Evolutionary conservation across 1,140 invertebrate species (phyloP), one percentile per base, ranked within the genome.

Genomic region (Panagrolaimus sp.): DNA sequence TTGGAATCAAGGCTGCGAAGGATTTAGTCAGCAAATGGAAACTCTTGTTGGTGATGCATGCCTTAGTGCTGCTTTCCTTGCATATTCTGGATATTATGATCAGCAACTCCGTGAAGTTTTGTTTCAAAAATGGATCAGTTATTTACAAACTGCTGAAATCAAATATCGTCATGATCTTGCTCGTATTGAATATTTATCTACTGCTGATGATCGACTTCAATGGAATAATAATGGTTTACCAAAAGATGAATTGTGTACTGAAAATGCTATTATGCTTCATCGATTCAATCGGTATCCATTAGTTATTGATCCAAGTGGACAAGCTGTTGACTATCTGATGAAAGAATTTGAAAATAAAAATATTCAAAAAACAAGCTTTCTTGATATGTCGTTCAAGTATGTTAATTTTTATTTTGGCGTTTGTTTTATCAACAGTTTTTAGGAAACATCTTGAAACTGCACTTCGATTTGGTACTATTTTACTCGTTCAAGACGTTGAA

Each of bases 191-290:
- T 99, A 98, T 84, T 86, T 99, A n/a, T 96, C 93, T 9, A 96
- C 95, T 88, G 94, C 95, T 6, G 96, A 99, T 85, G 96, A 99
- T 84, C 86, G 96, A 52, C 86, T 98, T 8, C 88, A 94, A 73
- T 99, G 96, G 96, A 93, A 96, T 84, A 93, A 93, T 0, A 95
- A 98, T 86, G 91, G 93, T 12, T 85, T 98, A 71, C 95, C 96
- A 6, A 89, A 92, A 0, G 96, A 99, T 86, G 95, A 99, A 84
- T 87, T 99, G 9, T 99, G 96, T 83, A 96, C 93, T 0, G 96
- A 99, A 85, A 99, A 99, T 86, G 95, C 96, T 1, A 98, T 99
- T 75, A 98, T 98, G 94, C 85, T 98, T 46, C 94, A 93, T 86
- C 89, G 96, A 12, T 99, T 97, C 88, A 99, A 98, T 84, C 89